Base-by-base conservation (phyloP, 2,797 vertebrate genomes). In the Pteropus rufus region DNA sequence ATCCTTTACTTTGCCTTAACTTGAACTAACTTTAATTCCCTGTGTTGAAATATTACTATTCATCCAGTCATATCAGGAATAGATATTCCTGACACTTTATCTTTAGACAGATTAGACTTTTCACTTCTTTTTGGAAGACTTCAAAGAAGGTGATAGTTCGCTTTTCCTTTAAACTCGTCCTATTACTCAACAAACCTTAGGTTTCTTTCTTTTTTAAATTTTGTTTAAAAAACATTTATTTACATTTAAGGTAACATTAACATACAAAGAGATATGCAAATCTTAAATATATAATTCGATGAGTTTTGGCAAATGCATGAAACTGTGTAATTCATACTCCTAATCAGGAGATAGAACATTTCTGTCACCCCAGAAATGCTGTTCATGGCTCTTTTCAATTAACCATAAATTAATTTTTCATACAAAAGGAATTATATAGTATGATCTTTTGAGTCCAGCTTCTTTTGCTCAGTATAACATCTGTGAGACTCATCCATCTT, bases 21-120 rank as follows among this genome's bases (percentile, higher is more conserved):
- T 93, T 91, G 89, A 97, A 89, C 62, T 56, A 81, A 54, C 79
- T 92, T 89, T 87, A 94, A 79, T 92, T 82, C n/a, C 56, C 21
- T 64, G 21, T 75, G 56, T 60, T 93, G 62, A 96, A 84, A 94
- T 76, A 60, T 73, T 81, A 15, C 73, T 96, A 18, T 94, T 96
- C 34, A 44, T 76, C n/a, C 44, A 93, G 60, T 10, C 80, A 6
- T 72, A 95, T 95, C 19, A 49, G 26, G 26, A 84, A 31, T 93
- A 87, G 60, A 76, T 76, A 87, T 11, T 81, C 21, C 46, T 75
- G 46, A 91, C 7, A 49, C 11, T 72, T 90, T 85, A 39, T 80
- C 49, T 95, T 97, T 52, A 67, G 15, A 75, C 5, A 69, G 21
- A 81, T 89, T 49, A 36, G 6, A 77, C 44, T 60, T 89, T 93